Percentiles rank a stretch among this genome's conserved stretches.
phyloP scores from a whole-genome alignment of 2,113 vertebrate genomes.

The Desmodus rotundus region DNA sequence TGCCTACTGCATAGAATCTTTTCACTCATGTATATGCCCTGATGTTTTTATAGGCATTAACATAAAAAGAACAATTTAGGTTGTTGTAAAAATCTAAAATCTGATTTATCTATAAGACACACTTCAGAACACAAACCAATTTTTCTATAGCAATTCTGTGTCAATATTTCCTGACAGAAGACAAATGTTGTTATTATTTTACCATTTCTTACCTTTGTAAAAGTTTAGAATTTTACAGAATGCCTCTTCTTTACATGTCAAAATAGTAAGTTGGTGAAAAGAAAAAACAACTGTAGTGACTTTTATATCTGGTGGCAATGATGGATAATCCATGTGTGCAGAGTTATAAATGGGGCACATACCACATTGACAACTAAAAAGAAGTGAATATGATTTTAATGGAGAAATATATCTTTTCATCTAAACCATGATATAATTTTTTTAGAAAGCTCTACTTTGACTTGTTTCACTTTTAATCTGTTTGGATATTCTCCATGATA shows the following conservation, averaged over 20 bases:
- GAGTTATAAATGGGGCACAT: conserved; percentile 72
- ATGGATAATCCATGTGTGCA: conserved; percentile 69
- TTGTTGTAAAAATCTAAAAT: conserved; percentile 81
- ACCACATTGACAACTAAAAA: conserved; percentile 67
- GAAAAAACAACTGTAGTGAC: conserved; percentile 61
- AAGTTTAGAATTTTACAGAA: conserved; percentile 86
- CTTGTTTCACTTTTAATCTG: conserved; percentile 53
- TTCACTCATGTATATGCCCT: conserved; percentile 27
- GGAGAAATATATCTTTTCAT: conserved; percentile 63
- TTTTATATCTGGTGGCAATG: conserved; percentile 74
- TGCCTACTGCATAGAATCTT: not conserved
- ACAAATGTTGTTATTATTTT: conserved; percentile 98
- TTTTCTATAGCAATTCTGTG: conserved; percentile 91
- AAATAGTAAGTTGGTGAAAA: conserved; percentile 77
- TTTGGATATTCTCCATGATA: not conserved
- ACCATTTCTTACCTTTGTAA: conserved; percentile 89
- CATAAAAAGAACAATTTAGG: conserved; percentile 77
- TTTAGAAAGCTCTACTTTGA: not conserved
- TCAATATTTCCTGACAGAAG: conserved; percentile 95
- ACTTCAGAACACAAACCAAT: conserved; percentile 96
- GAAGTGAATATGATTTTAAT: conserved; percentile 63
- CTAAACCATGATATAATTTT: conserved; percentile 2
- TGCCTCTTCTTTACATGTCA: conserved; percentile 85
- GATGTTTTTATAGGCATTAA: conserved; percentile 68
- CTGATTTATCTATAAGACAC: conserved; percentile 89